Conservation (phyloP, 2,113 vertebrate genomes). For the Nibea albiflora region DNA sequence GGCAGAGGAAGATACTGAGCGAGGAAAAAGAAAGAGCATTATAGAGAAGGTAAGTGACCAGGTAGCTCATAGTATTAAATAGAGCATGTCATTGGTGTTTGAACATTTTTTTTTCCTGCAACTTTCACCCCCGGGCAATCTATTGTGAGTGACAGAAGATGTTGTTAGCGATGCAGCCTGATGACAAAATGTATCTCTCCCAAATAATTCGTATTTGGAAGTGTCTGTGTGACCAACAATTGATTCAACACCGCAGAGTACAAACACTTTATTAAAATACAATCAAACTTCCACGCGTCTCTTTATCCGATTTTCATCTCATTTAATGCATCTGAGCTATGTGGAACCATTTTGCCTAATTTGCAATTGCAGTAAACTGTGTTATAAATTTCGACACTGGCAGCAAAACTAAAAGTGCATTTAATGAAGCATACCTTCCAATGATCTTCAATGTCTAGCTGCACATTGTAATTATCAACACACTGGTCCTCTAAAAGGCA, state of each 20-base stretch:
- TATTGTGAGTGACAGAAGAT: slow-evolving; percentile 31
- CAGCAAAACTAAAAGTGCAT: slow-evolving; percentile 11
- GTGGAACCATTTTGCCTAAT: neutral
- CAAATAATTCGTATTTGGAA: slow-evolving; percentile 8
- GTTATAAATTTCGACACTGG: neutral
- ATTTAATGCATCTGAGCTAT: slow-evolving; percentile 10
- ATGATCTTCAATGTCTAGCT: slow-evolving; percentile 18
- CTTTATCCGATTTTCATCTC: neutral
- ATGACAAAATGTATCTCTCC: slow-evolving; percentile 25
- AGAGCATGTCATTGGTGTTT: slow-evolving; percentile 49
- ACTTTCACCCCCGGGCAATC: slow-evolving; percentile 10
- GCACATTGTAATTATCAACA: neutral
- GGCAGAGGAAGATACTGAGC: slow-evolving; percentile 26
- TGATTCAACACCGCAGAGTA: neutral
- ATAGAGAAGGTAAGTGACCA: slow-evolving; percentile 57
- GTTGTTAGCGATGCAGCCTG: slow-evolving; percentile 34
- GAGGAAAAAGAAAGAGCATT: slow-evolving; percentile 27
- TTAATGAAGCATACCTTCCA: slow-evolving; percentile 25
- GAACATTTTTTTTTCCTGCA: slow-evolving; percentile 40
- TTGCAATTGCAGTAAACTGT: neutral
- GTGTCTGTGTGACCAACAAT: neutral
- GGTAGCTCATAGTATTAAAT: slow-evolving; percentile 57
- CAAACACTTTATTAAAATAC: neutral
- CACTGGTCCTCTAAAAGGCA: too few relatives aligned
- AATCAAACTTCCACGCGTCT: neutral